Conservation (phyloP, 2,797 vertebrate species). For the Galago senegalensis region DNA sequence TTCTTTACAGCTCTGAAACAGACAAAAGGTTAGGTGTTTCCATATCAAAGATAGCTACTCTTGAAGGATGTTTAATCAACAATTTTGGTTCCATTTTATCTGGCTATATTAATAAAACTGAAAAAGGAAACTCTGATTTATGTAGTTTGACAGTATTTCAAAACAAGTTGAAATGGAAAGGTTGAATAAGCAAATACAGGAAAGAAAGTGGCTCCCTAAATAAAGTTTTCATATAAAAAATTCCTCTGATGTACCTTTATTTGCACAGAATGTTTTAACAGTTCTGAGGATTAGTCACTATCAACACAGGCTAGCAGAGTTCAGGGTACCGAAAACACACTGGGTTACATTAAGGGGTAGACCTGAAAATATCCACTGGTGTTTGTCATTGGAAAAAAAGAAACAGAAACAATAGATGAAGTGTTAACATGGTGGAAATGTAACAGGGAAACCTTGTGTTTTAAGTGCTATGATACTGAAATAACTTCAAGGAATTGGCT, state of each 20-base stretch:
- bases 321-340: conserved; percentile 74
- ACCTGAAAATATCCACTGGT: conserved; percentile 67
- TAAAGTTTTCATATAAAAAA: conserved; percentile 69
- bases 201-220: conserved; percentile 76
- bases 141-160: conserved; percentile 73
- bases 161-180: conserved; percentile 75
- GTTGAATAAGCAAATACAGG: conserved; percentile 72
- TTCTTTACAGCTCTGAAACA: neutral
- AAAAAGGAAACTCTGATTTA: conserved; percentile 72
- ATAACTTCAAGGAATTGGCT: conserved; percentile 83
- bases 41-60: neutral
- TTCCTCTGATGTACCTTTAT: conserved; percentile 65
- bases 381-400: conserved; percentile 75
- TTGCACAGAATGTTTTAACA: conserved; percentile 69
- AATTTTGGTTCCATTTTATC: conserved; percentile 63
- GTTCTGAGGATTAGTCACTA: conserved; percentile 60
- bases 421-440: conserved; percentile 80
- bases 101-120: conserved; percentile 56
- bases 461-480: conserved; percentile 72
- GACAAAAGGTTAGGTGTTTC: conserved; percentile 28
- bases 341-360: conserved; percentile 74
- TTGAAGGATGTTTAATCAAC: conserved; percentile 38
- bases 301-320: conserved; percentile 35
- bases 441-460: conserved; percentile 74
- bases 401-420: conserved; percentile 81